A percentile compares a stretch with the other conserved stretches of the same genome.
phyloP scores from a whole-genome alignment of 2,113 vertebrate genomes.

The Abramis brama region DNA sequence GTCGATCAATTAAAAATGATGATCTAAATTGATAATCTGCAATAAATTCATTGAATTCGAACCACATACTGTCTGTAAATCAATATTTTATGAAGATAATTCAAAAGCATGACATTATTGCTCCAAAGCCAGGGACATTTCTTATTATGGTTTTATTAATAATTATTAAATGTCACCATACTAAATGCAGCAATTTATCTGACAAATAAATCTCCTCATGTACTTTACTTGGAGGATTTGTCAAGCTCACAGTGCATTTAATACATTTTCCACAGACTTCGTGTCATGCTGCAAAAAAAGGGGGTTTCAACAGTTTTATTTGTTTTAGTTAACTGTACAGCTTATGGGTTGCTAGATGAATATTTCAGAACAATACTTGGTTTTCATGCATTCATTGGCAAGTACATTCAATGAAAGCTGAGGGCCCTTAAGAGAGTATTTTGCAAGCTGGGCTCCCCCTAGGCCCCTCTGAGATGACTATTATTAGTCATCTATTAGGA shows the following conservation, averaged over 20 bases:
- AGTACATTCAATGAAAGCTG: background rate
- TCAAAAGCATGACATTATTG: background rate
- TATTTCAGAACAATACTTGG: background rate
- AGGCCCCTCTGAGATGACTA: background rate
- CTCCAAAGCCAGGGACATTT: too few relatives aligned
- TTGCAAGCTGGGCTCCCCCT: background rate
- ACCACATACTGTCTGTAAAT: background rate
- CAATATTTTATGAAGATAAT: background rate
- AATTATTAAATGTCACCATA: too few relatives aligned
- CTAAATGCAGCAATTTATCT: too few relatives aligned
- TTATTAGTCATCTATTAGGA: background rate
- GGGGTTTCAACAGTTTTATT: too few relatives aligned
- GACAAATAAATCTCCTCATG: too few relatives aligned
- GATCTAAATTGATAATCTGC: background rate
- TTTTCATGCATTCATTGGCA: background rate
- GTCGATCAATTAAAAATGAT: background rate
- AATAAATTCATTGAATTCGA: background rate
- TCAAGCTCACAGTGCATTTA: too few relatives aligned
- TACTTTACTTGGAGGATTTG: too few relatives aligned
- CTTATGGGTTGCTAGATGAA: slow-evolving; percentile 26
- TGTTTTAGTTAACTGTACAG: too few relatives aligned
- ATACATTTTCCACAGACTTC: too few relatives aligned
- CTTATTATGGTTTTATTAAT: too few relatives aligned
- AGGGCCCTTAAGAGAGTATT: slow-evolving; percentile 1
- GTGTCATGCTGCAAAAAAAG: too few relatives aligned